Percentiles rank a stretch among this genome's conserved stretches.
Evolutionary conservation across 2,888 invertebrate species (phyloP).

Genomic region (Platycnemis pennipes): DNA sequence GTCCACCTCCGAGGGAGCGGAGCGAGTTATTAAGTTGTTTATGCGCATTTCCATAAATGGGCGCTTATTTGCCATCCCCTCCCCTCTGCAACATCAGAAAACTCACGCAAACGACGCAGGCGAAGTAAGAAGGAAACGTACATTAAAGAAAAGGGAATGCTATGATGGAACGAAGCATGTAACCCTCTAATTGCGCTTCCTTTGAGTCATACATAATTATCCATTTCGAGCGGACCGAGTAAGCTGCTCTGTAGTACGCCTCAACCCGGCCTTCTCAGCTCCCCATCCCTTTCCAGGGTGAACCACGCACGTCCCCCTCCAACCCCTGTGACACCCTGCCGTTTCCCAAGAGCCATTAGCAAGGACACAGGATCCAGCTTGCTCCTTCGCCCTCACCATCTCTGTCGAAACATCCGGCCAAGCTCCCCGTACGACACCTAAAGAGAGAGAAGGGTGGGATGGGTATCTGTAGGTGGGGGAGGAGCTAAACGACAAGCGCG

Average conservation of each 20-base stretch:
- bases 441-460: background rate
- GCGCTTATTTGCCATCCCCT: background rate
- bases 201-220: background rate
- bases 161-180: background rate
- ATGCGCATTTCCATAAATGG: background rate
- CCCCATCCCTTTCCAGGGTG: background rate
- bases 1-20: background rate
- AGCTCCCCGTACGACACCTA: background rate
- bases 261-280: background rate
- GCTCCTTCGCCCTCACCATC: background rate
- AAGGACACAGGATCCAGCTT: background rate
- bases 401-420: background rate
- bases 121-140: background rate
- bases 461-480: background rate
- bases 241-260: background rate
- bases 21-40: background rate
- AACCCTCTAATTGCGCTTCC: conserved; percentile 15
- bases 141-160: background rate
- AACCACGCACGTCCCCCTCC: background rate
- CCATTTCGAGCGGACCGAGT: background rate
- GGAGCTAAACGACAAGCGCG: background rate
- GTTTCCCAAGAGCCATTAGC: conserved; percentile 17
- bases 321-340: background rate
- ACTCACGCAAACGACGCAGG: background rate
- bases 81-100: background rate